A percentile compares a stretch with the other conserved stretches of the same genome.
phyloP scores from a whole-genome alignment of 2,888 invertebrate genomes.

The Ornithoptera priamus region DNA sequence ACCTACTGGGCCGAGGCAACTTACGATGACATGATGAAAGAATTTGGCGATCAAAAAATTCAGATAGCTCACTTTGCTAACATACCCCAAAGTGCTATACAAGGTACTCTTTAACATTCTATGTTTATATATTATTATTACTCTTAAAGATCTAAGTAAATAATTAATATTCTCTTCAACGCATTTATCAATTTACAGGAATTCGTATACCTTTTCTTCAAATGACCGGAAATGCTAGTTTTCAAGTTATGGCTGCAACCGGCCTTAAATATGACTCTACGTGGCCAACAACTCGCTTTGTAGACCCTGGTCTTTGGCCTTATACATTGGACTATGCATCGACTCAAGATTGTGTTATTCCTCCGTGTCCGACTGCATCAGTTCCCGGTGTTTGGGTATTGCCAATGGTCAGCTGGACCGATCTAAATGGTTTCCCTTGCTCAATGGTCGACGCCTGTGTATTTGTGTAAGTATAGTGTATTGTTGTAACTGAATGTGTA shows the following conservation, averaged over 20 bases:
- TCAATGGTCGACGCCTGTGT: slow-evolving; percentile 79
- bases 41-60: slow-evolving; percentile 80
- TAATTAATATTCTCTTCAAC: not conserved
- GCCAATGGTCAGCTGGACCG: slow-evolving; percentile 81
- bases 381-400: slow-evolving; percentile 82
- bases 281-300: slow-evolving; percentile 72
- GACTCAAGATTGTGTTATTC: slow-evolving; percentile 76
- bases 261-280: slow-evolving; percentile 81
- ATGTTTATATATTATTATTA: not conserved
- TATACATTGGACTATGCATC: slow-evolving; percentile 83
- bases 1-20: slow-evolving; percentile 79
- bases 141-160: not conserved
- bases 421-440: slow-evolving; percentile 67
- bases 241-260: slow-evolving; percentile 72
- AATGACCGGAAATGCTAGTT: slow-evolving; percentile 77
- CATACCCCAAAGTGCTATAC: slow-evolving; percentile 63
- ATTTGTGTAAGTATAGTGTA: slow-evolving; percentile 53
- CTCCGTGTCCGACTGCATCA: slow-evolving; percentile 78
- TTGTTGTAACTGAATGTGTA: too few species aligned
- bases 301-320: slow-evolving; percentile 80
- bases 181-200: slow-evolving; percentile 48
- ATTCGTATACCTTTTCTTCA: slow-evolving; percentile 79
- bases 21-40: slow-evolving; percentile 69
- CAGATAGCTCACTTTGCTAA: slow-evolving; percentile 76
- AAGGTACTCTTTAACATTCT: slow-evolving; percentile 44